These are phyloP conservation scores for Tupiocoris notatus DNA, from an alignment of 2,888 invertebrate genomes.

Conservation along the genomic window DNA sequence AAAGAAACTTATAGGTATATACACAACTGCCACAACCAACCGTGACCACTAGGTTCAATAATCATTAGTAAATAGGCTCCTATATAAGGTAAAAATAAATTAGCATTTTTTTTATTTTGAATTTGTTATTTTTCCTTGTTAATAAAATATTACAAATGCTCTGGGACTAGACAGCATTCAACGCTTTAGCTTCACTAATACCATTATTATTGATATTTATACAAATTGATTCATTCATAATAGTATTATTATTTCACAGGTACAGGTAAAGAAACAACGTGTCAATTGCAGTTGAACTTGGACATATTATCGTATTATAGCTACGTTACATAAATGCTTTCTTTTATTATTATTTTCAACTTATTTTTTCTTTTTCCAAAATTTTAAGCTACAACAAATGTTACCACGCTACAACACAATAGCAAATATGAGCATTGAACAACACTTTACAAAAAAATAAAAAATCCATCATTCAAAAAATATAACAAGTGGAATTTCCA, in stretches of 20 bases:
- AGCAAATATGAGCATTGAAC: slow-evolving; percentile 23
- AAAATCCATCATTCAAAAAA: slow-evolving; percentile 28
- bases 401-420: slow-evolving; percentile 32
- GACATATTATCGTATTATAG: background rate
- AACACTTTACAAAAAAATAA: slow-evolving; percentile 36
- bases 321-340: slow-evolving; percentile 30
- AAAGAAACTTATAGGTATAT: background rate
- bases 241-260: slow-evolving; percentile 20
- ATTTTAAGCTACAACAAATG: slow-evolving; percentile 16
- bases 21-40: background rate
- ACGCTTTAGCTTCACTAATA: slow-evolving; percentile 25
- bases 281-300: slow-evolving; percentile 14
- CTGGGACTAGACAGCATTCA: slow-evolving; percentile 36
- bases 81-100: slow-evolving; percentile 36
- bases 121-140: slow-evolving; percentile 24
- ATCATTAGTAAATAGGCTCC: background rate
- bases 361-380: background rate
- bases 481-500: slow-evolving; percentile 20
- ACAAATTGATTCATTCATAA: background rate
- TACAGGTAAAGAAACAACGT: slow-evolving; percentile 27
- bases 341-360: background rate
- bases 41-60: background rate
- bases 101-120: background rate
- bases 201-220: no score
- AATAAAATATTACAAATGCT: slow-evolving; percentile 36